phyloP scores from a whole-genome alignment of 2,797 vertebrate genomes.

The Squalus acanthias region DNA sequence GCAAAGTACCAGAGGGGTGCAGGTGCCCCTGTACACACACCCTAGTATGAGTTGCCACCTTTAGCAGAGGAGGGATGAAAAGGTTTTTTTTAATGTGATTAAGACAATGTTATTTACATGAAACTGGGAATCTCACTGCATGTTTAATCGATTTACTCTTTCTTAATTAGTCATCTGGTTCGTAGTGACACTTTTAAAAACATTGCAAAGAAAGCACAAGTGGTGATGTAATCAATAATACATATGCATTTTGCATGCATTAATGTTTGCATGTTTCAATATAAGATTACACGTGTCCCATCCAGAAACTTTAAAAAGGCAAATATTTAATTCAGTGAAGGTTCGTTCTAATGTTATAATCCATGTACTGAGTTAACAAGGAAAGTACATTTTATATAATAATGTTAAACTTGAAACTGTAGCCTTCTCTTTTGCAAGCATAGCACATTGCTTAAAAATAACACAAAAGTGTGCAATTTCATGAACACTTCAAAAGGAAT shows the following conservation, averaged over 20 bases:
- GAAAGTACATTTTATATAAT: not conserved
- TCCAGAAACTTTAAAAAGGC: not conserved
- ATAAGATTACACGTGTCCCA: not conserved
- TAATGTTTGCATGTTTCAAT: not conserved
- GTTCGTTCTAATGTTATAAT: not conserved
- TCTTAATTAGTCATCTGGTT: not conserved
- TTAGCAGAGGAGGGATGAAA: not conserved
- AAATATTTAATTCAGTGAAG: not conserved
- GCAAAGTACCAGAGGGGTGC: not conserved
- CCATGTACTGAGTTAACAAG: not conserved
- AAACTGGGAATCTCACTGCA: not conserved
- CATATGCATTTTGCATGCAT: not conserved
- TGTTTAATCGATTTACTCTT: not conserved
- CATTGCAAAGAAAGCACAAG: not conserved
- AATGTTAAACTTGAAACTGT: not conserved
- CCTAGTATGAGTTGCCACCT: not conserved
- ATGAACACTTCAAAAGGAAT: conserved; percentile 6
- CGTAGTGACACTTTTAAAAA: not conserved
- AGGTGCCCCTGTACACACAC: not conserved
- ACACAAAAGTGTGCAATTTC: not conserved
- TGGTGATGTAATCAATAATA: not conserved
- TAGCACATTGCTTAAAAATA: not conserved
- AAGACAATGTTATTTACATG: not conserved
- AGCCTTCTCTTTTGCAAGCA: no score
- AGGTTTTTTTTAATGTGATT: not conserved